Conservation (phyloP, 2,113 vertebrate species). For the Nothocercus julius region DNA sequence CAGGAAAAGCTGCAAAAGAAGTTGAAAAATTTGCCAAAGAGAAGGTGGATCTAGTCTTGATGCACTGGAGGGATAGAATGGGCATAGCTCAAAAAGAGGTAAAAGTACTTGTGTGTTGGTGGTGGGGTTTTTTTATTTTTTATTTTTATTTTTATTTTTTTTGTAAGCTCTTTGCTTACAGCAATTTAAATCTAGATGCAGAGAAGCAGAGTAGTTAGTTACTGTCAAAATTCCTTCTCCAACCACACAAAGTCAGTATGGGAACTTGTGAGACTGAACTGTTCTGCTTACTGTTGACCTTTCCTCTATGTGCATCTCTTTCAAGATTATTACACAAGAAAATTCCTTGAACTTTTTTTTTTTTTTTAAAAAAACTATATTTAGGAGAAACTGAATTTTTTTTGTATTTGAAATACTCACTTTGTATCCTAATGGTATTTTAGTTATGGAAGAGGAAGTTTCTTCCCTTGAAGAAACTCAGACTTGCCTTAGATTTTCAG, state of each 20-base stretch:
- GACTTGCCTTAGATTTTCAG: neutral
- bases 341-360: neutral
- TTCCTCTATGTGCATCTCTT: neutral
- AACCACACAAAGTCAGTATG: too few species aligned
- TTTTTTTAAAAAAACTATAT: too few species aligned
- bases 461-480: neutral
- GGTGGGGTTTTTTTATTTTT: too few species aligned
- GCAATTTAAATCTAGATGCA: neutral
- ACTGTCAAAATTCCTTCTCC: neutral
- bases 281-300: neutral
- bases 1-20: conserved; percentile 98
- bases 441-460: neutral
- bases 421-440: neutral
- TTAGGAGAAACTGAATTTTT: neutral
- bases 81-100: conserved; percentile 99
- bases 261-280: neutral
- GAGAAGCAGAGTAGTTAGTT: neutral
- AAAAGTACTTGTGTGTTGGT: conserved; percentile 38
- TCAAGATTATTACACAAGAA: neutral
- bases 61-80: conserved; percentile 99
- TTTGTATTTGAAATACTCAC: neutral
- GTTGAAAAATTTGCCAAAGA: conserved; percentile 99
- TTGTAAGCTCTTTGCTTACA: neutral
- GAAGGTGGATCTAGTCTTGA: conserved; percentile 93
- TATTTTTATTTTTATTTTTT: too few species aligned